Evolutionary conservation across 2,888 invertebrate species (phyloP), one percentile per base, ranked within the genome.

Genomic region (Strigamia crassipes): DNA sequence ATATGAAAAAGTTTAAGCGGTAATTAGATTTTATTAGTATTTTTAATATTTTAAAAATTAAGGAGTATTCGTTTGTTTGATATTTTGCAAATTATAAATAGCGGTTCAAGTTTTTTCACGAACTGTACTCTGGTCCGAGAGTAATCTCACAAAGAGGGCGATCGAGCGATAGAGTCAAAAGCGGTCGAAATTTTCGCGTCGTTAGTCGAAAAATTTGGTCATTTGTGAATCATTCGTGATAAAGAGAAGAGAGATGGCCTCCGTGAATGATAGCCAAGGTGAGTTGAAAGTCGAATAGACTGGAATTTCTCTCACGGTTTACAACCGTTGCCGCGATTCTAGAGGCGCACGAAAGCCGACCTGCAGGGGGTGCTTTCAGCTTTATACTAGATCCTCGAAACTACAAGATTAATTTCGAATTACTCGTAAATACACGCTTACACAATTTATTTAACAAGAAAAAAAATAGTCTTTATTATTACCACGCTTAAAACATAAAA

Each of bases 321-420:
- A 15, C 41, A 21, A 4, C 21, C 31, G 38, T 78, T 41, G 42
- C 42, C 10, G 42, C 78, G 38, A 42, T 23, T 78, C 42, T 15
- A 80, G 80, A 41, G 41, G 23, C 42, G 31, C 80, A 80, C 51
- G 46, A 46, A 80, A 80, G 80, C 80, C 56, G 51, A 41, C 46
- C 46, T 80, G 41, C 80, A 46, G 80, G 80, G 51, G 80, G 46
- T 51, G 80, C 78, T 42, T 78, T 73, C 73, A 73, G 73, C 73
- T 73, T 73, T 73, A 73, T 73, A 73, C 27, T 31, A 15, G 73
- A 73, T 2, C 23, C 73, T 73, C 31, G 31, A 73, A 73, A 73
- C 23, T 73, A 10, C 12, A 27, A 73, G 27, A 27, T 31, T 12
- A 73, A 73, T 73, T 73, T 73, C n/a, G n/a, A 18, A 56, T 56